Conservation (phyloP, 1,140 invertebrate species). For the Brachionus paranguensis region DNA sequence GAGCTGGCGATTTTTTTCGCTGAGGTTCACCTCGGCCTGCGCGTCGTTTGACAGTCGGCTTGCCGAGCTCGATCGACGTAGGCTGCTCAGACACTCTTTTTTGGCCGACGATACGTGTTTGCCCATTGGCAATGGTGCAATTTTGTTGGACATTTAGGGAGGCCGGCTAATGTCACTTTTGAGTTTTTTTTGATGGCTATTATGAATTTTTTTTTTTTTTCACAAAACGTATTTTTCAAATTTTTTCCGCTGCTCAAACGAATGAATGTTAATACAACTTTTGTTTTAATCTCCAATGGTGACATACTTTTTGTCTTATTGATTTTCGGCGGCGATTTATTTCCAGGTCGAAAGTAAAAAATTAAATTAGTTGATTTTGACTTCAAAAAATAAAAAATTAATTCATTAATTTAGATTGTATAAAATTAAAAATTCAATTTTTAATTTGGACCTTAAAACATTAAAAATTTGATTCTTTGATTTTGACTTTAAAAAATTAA, state of each 20-base stretch:
- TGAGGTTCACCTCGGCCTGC: background rate
- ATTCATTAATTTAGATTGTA: too few relatives aligned
- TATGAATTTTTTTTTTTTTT: background rate
- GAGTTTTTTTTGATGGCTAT: background rate
- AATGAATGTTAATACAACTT: background rate
- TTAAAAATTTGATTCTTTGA: too few relatives aligned
- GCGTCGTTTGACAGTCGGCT: background rate
- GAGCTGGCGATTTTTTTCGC: background rate
- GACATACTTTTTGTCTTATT: too few relatives aligned
- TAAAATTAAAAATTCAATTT: too few relatives aligned
- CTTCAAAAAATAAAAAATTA: too few relatives aligned
- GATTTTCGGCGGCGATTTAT: too few relatives aligned
- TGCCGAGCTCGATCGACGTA: background rate
- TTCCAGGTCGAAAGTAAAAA: too few relatives aligned
- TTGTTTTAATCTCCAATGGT: too few relatives aligned
- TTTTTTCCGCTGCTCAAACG: background rate
- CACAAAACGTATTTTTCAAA: background rate
- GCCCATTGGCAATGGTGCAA: background rate
- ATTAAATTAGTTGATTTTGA: too few relatives aligned
- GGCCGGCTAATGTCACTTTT: background rate
- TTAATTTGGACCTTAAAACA: too few relatives aligned
- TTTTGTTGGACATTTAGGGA: background rate
- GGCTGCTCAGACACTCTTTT: background rate
- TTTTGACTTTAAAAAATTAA: too few relatives aligned
- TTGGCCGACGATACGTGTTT: slow-evolving; percentile 3